A percentile compares a stretch with the other conserved stretches of the same genome.
These are phyloP conservation scores for Ceyx melanurus DNA, from an alignment of 2,113 vertebrate species.

Conservation along the genomic window DNA sequence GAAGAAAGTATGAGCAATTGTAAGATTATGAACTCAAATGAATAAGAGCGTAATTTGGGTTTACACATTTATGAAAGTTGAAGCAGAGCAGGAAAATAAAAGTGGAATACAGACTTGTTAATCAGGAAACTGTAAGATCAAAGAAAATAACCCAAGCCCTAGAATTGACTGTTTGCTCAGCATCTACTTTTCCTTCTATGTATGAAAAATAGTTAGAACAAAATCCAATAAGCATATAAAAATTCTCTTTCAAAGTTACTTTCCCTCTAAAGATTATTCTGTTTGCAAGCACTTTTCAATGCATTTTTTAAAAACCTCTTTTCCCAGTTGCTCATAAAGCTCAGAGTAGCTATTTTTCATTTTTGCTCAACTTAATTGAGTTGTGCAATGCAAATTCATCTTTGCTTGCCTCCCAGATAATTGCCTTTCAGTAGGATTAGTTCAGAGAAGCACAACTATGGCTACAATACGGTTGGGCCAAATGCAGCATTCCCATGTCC, in stretches of 20 bases:
- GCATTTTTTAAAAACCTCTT: neutral
- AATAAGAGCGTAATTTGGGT: neutral
- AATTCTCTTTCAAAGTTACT: neutral
- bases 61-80: neutral
- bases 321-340: neutral
- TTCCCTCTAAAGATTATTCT: neutral
- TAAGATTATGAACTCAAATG: neutral
- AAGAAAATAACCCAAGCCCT: neutral
- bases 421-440: neutral
- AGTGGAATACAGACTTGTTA: neutral
- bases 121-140: neutral
- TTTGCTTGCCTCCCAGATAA: neutral
- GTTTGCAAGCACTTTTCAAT: neutral
- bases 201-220: neutral
- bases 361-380: neutral
- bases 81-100: neutral
- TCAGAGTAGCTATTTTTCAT: neutral
- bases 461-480: neutral
- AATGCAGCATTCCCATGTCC: neutral
- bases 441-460: neutral
- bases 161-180: neutral
- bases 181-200: neutral
- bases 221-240: neutral
- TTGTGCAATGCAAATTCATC: neutral
- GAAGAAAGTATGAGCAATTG: neutral